Conservation (phyloP, 2,888 invertebrate species). For the Yponomeuta cagnagella region DNA sequence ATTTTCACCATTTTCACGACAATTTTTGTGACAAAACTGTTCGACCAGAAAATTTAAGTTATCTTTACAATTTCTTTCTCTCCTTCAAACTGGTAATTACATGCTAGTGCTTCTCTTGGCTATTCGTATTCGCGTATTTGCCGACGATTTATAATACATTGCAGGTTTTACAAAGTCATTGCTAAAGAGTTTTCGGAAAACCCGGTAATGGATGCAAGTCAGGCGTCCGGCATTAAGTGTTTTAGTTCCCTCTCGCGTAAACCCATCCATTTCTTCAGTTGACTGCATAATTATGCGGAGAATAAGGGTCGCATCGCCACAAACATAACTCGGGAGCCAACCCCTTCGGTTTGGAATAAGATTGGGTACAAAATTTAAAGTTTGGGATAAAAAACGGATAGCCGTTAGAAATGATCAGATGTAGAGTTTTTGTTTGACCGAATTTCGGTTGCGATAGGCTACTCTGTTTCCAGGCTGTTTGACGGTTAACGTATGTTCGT, state of each 20-base stretch:
- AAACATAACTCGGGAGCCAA: conserved; percentile 13
- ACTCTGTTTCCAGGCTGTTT: background rate
- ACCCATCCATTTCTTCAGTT: conserved; percentile 1
- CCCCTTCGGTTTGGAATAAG: conserved; percentile 19
- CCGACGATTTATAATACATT: too few species aligned
- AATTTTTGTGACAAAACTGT: too few species aligned
- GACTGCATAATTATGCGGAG: conserved; percentile 11
- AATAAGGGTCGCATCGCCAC: conserved; percentile 12
- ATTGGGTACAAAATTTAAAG: conserved; percentile 28
- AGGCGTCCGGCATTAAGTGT: too few species aligned
- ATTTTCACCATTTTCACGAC: too few species aligned
- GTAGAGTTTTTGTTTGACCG: conserved; percentile 21
- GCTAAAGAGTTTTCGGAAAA: too few species aligned
- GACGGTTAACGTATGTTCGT: conserved; percentile 4
- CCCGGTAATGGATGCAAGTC: too few species aligned
- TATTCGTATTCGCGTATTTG: too few species aligned
- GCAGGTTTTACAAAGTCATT: too few species aligned
- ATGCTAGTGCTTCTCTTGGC: too few species aligned
- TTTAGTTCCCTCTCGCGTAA: background rate
- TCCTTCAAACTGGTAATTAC: too few species aligned
- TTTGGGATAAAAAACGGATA: conserved; percentile 43
- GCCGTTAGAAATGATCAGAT: conserved; percentile 60
- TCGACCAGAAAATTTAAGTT: too few species aligned
- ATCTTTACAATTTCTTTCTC: too few species aligned
- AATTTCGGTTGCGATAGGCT: conserved; percentile 5